These are phyloP conservation scores for cattle (Bos taurus) DNA, from an alignment of 2,113 vertebrate species.

Conservation along the genomic window DNA sequence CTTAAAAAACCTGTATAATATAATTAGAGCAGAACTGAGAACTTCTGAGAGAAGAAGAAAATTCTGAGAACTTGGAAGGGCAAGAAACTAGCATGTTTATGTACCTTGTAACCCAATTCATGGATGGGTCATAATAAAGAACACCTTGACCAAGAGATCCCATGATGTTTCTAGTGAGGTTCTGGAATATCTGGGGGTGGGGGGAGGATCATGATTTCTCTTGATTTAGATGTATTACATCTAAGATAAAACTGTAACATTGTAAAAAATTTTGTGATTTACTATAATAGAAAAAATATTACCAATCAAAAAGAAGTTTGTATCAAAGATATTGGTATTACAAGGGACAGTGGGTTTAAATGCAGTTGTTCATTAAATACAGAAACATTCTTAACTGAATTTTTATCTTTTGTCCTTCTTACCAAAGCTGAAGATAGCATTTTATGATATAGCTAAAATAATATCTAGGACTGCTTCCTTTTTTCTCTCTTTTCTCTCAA, in stretches of 20 bases:
- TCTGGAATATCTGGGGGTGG: not conserved
- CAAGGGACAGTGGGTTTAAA: not conserved
- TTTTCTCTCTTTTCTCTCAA: not conserved
- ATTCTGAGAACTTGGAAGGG: not conserved
- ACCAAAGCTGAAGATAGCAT: not conserved
- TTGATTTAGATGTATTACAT: not conserved
- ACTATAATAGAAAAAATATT: not conserved
- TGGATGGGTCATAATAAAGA: not conserved
- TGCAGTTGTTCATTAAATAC: not conserved
- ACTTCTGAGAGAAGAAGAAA: not conserved
- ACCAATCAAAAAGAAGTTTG: not conserved
- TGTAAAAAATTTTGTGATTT: not conserved
- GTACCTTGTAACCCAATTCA: not conserved
- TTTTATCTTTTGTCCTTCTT: not conserved
- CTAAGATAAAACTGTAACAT: not conserved
- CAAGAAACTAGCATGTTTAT: not conserved
- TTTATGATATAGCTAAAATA: constrained; percentile 24
- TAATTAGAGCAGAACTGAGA: not conserved
- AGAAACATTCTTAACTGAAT: not conserved
- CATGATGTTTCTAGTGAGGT: not conserved
- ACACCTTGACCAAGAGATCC: not conserved
- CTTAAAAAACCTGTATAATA: not conserved
- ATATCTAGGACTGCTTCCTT: not conserved
- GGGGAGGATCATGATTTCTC: not conserved
- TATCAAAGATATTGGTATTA: not conserved